Evolutionary conservation across 2,113 vertebrate genomes (phyloP).

Genomic region (Corythaeola cristata): DNA sequence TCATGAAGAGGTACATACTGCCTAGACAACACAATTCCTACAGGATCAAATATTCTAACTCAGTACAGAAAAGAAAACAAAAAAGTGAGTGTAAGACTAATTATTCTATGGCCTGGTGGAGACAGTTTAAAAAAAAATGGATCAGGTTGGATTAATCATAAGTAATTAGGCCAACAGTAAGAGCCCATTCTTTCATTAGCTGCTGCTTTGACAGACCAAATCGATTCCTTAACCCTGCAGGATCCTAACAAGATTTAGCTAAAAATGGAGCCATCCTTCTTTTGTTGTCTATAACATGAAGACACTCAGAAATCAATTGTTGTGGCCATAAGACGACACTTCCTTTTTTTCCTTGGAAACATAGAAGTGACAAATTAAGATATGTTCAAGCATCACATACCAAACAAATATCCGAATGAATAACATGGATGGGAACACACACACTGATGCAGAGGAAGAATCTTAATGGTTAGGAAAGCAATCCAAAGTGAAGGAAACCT

Average conservation of each 20-base stretch:
- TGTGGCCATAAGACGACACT: not conserved
- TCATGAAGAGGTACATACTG: not conserved
- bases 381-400: not conserved
- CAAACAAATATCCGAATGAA: not conserved
- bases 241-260: constrained; percentile 37
- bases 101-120: constrained; percentile 6
- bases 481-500: not conserved
- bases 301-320: not conserved
- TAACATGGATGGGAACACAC: not conserved
- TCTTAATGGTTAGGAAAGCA: not conserved
- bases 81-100: constrained; percentile 14
- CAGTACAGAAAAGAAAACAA: constrained; percentile 10
- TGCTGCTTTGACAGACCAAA: constrained; percentile 30
- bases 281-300: not conserved
- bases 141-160: constrained; percentile 24
- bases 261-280: not conserved
- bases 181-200: constrained; percentile 52
- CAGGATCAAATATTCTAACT: not conserved
- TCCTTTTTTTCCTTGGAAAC: not conserved
- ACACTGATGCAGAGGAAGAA: not conserved
- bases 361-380: not conserved
- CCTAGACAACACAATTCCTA: not conserved
- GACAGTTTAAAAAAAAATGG: not conserved
- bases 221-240: constrained; percentile 20
- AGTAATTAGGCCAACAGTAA: constrained; percentile 31